Base-by-base conservation (phyloP, 2,113 vertebrate genomes). In the Setophaga kirtlandii region DNA sequence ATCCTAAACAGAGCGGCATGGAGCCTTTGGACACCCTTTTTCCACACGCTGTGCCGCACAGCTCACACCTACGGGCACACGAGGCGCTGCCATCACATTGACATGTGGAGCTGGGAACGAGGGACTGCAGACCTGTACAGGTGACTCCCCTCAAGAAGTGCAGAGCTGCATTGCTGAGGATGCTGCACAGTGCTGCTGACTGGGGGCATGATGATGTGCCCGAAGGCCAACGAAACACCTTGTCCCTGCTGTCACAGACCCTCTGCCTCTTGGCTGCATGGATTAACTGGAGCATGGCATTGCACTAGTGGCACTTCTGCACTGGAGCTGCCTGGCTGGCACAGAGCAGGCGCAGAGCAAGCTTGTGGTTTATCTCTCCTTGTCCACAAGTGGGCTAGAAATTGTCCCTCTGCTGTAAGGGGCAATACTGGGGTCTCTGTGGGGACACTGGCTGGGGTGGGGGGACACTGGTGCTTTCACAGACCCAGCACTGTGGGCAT, bases 11-110 rank as follows among this genome's bases (percentile, higher is more conserved):
- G 77, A 92, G 74, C 1, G 0, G 53, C 19, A 3, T 18, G 46
- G 74, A 93, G 78, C 74, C 89, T 92, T 93, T 83, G 17, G 24
- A 75, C 80, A 49, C n/a, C 85, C 65, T 58, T 15, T 53, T 55
- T 81, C 23, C 86, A 49, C 64, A 31, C 1, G 58, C 93, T 74
- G 84, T 0, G 22, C 74, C 9, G 5, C 79, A n/a, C 3, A 9
- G 85, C 83, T 81, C 52, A 56, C 56, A 69, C 83, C 76, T 41
- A 46, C 7, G 3, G 49, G 42, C 59, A 27, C 63, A 80, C 0
- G 0, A 37, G 75, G 94, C 0, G 3, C 62, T 76, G 67, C 62
- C 58, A 2, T 46, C 1, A 0, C 0, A 0, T 7, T 65, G 68
- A 55, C 14, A 0, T 9, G 50, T 10, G 63, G 60, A 93, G 42